Conservation (phyloP, 2,888 invertebrate genomes). For the Orgyia antiqua region DNA sequence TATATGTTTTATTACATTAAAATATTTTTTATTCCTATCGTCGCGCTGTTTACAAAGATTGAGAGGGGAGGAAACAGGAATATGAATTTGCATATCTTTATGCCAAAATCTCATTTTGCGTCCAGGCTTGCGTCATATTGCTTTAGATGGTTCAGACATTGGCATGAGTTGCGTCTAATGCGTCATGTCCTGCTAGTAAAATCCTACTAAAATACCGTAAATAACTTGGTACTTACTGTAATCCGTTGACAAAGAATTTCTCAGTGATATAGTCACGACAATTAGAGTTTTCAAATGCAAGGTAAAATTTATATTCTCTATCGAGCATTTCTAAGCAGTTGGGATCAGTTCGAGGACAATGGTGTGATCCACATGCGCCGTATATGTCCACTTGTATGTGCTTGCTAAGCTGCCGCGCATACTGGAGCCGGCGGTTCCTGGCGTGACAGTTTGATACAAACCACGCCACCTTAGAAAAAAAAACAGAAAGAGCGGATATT, state of each 20-base stretch:
- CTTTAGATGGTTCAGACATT: no score
- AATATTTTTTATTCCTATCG: no score
- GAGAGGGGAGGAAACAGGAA: no score
- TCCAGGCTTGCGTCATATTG: no score
- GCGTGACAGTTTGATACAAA: constrained; percentile 98
- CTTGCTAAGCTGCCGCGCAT: constrained; percentile 90
- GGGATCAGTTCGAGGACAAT: constrained; percentile 90
- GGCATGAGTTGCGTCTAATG: no score
- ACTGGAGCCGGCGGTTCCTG: constrained; percentile 91
- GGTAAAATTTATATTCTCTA: constrained; percentile 96
- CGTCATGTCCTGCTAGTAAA: no score
- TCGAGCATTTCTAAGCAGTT: constrained; percentile 94
- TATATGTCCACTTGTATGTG: constrained; percentile 94
- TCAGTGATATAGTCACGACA: constrained; percentile 97
- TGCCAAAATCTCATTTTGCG: no score
- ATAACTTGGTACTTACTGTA: constrained; percentile 81
- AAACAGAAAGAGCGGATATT: no score
- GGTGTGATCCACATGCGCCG: constrained; percentile 91
- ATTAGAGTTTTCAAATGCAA: constrained; percentile 98
- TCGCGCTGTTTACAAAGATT: no score
- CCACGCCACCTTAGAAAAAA: constrained; percentile 87
- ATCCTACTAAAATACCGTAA: no score
- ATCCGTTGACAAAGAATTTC: constrained; percentile 96
- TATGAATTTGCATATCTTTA: no score
- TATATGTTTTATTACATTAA: no score